Conservation (phyloP, 2,888 invertebrate genomes). For the Scaptomyza parva region DNA sequence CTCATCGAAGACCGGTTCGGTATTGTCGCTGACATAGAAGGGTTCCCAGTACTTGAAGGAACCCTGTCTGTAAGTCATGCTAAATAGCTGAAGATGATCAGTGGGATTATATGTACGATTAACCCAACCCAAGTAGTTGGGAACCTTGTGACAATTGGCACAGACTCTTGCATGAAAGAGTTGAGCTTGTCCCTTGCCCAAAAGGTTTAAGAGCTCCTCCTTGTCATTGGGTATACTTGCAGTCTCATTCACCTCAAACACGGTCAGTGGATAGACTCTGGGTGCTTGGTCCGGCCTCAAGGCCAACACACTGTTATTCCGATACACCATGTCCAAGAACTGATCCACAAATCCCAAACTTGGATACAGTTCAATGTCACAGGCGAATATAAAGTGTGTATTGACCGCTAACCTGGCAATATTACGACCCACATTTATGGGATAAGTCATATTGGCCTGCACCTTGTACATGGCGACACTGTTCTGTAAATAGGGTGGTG, state of each 20-base stretch:
- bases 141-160: constrained; percentile 65
- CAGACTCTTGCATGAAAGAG: constrained; percentile 72
- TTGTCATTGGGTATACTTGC: constrained; percentile 69
- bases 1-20: constrained; percentile 95
- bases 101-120: constrained; percentile 12
- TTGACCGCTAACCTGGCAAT: constrained; percentile 91
- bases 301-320: constrained; percentile 86
- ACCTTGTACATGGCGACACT: constrained; percentile 87
- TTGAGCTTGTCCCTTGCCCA: constrained; percentile 43
- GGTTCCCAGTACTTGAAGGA: constrained; percentile 94
- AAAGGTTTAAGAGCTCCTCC: constrained; percentile 59
- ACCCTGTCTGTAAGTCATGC: constrained; percentile 90
- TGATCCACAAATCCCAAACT: constrained; percentile 90
- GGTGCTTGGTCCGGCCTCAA: constrained; percentile 12
- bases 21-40: constrained; percentile 94
- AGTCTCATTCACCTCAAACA: constrained; percentile 67
- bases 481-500: constrained; percentile 64
- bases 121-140: constrained; percentile 59
- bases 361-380: constrained; percentile 95
- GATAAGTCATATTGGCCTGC: constrained; percentile 90
- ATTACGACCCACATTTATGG: constrained; percentile 94
- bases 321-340: constrained; percentile 92
- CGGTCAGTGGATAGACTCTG: constrained; percentile 71
- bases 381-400: constrained; percentile 92
- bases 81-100: constrained; percentile 85